A percentile compares a stretch with the other conserved stretches of the same genome.
Evolutionary conservation across 2,888 invertebrate species (phyloP).

Genomic region (Philonicus albiceps): DNA sequence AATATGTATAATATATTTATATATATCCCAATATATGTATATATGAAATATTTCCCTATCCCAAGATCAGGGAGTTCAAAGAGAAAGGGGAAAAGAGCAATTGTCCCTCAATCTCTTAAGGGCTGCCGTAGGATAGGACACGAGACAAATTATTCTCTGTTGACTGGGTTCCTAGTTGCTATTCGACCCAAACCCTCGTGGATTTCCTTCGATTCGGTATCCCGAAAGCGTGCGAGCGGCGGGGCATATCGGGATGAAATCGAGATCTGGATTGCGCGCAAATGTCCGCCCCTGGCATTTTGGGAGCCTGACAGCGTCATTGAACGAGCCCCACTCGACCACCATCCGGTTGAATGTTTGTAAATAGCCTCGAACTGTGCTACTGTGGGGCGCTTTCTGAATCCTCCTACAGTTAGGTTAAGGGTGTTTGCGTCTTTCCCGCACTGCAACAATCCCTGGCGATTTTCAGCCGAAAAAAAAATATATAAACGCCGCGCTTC

Average conservation of each 20-base stretch:
- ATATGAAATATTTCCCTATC: background rate
- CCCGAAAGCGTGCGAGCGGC: background rate
- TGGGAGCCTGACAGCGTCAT: background rate
- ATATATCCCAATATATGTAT: background rate
- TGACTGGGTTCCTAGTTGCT: background rate
- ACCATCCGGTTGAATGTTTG: constrained; percentile 22
- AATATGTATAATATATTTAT: background rate
- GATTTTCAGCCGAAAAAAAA: background rate
- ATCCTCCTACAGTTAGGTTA: background rate
- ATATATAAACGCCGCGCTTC: background rate
- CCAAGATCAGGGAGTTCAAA: background rate
- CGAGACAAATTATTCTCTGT: constrained; percentile 37
- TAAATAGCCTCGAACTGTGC: constrained; percentile 2
- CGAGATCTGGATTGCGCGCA: constrained; percentile 28
- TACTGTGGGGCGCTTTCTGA: background rate
- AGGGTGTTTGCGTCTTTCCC: background rate
- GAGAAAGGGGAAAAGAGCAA: constrained; percentile 14
- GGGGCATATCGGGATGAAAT: background rate
- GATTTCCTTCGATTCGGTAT: background rate
- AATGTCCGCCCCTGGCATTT: constrained; percentile 12
- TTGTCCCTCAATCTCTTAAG: background rate
- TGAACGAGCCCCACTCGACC: background rate
- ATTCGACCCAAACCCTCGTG: background rate
- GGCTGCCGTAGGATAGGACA: background rate
- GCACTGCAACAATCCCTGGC: background rate